Evolutionary conservation across 2,113 vertebrate genomes (phyloP).

Genomic region (Leptobrachium ailaonicum): DNA sequence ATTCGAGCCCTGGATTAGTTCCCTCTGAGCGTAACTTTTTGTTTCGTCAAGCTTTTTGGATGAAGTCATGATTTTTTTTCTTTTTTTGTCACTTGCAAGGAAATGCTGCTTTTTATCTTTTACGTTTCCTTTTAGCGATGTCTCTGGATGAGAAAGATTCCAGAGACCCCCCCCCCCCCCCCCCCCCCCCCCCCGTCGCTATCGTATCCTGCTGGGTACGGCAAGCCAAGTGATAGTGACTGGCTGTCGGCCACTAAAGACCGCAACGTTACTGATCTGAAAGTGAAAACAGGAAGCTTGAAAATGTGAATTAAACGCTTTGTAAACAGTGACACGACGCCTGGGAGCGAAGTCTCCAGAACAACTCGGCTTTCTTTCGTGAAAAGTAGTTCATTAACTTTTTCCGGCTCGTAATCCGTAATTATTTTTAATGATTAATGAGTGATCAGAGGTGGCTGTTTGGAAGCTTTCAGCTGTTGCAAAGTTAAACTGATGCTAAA

Average conservation of each 20-base stretch:
- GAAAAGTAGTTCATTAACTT: neutral
- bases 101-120: no score
- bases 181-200: no score
- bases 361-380: neutral
- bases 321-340: neutral
- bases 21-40: no score
- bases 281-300: conserved; percentile 7
- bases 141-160: no score
- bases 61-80: no score
- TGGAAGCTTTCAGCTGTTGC: neutral
- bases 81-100: no score
- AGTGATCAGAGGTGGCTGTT: neutral
- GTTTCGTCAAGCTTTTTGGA: no score
- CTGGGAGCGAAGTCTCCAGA: neutral
- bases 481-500: no score
- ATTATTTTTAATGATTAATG: neutral
- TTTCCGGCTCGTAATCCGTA: neutral
- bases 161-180: no score
- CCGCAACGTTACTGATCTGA: neutral
- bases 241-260: neutral
- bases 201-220: no score
- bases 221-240: neutral
- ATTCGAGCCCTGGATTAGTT: no score
- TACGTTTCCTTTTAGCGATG: no score
- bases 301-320: neutral